Percentiles rank a stretch among this genome's conserved stretches.
Evolutionary conservation across 2,113 vertebrate genomes (phyloP).

Genomic region (Craseonycteris thonglongyai): DNA sequence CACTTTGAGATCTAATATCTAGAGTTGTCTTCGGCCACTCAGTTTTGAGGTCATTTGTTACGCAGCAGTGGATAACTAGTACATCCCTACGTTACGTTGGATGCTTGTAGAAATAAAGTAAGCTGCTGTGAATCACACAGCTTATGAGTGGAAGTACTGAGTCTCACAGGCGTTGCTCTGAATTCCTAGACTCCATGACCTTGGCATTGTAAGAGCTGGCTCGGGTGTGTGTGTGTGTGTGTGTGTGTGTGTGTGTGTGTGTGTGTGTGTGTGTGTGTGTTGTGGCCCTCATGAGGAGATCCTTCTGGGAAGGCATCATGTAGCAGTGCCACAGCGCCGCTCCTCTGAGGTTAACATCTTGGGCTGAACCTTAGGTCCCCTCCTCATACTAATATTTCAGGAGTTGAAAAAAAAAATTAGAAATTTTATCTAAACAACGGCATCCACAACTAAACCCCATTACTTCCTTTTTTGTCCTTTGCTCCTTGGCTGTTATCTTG

Average conservation of each 20-base stretch:
- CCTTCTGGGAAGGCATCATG: neutral
- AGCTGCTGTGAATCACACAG: neutral
- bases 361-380: neutral
- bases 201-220: too few relatives aligned
- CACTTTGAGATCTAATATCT: neutral
- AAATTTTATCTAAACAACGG: neutral
- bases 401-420: neutral
- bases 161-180: neutral
- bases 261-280: too few relatives aligned
- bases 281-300: neutral
- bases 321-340: fast-evolving
- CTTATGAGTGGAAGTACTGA: neutral
- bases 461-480: neutral
- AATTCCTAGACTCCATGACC: neutral
- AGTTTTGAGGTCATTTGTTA: neutral
- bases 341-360: neutral
- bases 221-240: too few relatives aligned
- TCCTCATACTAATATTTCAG: neutral
- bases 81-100: neutral
- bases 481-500: neutral
- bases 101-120: neutral
- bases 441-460: neutral
- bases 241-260: too few relatives aligned
- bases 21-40: neutral
- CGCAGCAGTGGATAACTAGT: neutral